Percentiles rank a stretch among this genome's conserved stretches.
These are phyloP conservation scores for Drosophila cardini DNA, from an alignment of 1,140 invertebrate species.

Conservation along the genomic window DNA sequence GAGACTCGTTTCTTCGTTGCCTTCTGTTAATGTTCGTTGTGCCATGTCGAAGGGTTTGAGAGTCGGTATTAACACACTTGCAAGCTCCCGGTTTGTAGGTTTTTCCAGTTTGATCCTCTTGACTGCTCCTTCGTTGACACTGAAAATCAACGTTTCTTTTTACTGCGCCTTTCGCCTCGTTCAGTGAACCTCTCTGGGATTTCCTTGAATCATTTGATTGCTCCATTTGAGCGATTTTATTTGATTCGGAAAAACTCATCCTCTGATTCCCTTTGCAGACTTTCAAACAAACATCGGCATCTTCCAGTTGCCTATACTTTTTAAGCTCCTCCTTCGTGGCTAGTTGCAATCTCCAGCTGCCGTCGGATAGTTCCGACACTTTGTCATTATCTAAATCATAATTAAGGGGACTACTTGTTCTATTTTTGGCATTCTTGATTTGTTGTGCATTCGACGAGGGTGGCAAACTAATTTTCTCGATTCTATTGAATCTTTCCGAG, in stretches of 20 bases:
- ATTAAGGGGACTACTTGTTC: not conserved
- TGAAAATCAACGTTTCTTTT: not conserved
- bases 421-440: not conserved
- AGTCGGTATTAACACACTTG: not conserved
- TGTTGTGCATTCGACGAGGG: slow-evolving; percentile 8
- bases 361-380: not conserved
- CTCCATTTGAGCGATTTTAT: not conserved
- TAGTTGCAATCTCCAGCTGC: not conserved
- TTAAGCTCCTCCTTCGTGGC: not conserved
- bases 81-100: too few relatives aligned
- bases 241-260: not conserved
- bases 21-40: not conserved
- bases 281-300: not conserved
- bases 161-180: too few relatives aligned
- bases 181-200: not conserved
- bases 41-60: not conserved
- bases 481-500: slow-evolving; percentile 11
- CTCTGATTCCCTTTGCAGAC: not conserved
- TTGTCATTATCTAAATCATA: not conserved
- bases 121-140: not conserved
- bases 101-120: not conserved
- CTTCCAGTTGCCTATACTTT: not conserved
- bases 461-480: slow-evolving; percentile 45
- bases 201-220: not conserved
- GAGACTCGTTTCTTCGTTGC: too few relatives aligned